These are phyloP conservation scores for Papilio glaucus DNA, from an alignment of 1,140 invertebrate species.

Conservation along the genomic window DNA sequence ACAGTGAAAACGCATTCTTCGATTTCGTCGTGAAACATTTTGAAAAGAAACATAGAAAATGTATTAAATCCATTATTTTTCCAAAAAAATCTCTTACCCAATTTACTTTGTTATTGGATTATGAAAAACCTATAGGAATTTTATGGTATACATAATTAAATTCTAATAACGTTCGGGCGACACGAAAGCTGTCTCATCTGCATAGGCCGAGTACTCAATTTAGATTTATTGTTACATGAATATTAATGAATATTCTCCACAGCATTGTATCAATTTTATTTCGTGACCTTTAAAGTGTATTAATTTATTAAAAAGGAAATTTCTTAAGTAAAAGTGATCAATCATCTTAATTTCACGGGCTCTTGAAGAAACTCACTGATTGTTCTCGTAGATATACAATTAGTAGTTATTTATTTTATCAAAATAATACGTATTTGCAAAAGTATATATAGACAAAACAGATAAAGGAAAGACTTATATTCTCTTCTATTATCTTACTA, in stretches of 20 bases:
- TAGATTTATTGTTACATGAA: slow-evolving; percentile 38
- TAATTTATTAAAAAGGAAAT: background rate
- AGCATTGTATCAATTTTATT: slow-evolving; percentile 7
- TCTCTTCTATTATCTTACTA: no score
- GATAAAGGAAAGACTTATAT: no score
- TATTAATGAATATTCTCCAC: slow-evolving; percentile 25
- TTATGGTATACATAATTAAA: slow-evolving; percentile 55
- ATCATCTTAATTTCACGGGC: background rate
- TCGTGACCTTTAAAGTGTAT: background rate
- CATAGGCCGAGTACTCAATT: slow-evolving; percentile 46
- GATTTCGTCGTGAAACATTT: slow-evolving; percentile 27
- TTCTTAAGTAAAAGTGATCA: background rate
- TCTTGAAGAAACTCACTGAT: no score
- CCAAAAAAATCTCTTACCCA: slow-evolving; percentile 18
- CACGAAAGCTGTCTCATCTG: slow-evolving; percentile 35
- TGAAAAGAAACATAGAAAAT: background rate
- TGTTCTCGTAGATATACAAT: no score
- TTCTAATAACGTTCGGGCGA: slow-evolving; percentile 46
- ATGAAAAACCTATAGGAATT: slow-evolving; percentile 42
- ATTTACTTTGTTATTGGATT: slow-evolving; percentile 28
- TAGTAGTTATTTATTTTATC: no score
- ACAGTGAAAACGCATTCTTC: background rate
- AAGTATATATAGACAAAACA: no score
- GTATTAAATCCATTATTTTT: slow-evolving; percentile 7
- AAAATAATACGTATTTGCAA: no score